These are phyloP conservation scores for Sparidentex hasta DNA, from an alignment of 2,797 vertebrate genomes.

Conservation along the genomic window DNA sequence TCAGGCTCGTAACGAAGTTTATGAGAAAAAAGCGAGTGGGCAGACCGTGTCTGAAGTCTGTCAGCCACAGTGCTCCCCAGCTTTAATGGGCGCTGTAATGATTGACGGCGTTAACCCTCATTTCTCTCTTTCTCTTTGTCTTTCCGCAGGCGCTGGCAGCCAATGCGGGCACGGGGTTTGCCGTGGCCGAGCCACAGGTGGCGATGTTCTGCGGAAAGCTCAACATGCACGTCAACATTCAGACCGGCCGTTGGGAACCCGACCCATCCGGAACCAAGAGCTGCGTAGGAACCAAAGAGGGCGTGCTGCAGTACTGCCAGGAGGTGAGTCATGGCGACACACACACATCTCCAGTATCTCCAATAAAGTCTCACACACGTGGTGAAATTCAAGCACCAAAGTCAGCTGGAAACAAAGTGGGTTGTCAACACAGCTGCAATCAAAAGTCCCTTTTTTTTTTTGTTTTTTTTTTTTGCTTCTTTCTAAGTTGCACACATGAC, in stretches of 20 bases:
- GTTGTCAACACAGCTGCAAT: background rate
- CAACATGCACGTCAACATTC: slow-evolving; percentile 98
- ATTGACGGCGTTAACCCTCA: slow-evolving; percentile 42
- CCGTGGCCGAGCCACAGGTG: slow-evolving; percentile 95
- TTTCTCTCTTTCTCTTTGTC: slow-evolving; percentile 1
- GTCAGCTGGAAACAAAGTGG: background rate
- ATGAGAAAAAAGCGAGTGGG: slow-evolving; percentile 20
- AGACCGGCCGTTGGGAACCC: slow-evolving; percentile 97
- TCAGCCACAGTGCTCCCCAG: slow-evolving; percentile 13
- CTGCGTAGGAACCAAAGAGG: slow-evolving; percentile 93
- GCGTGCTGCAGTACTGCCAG: slow-evolving; percentile 96
- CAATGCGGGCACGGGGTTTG: slow-evolving; percentile 93
- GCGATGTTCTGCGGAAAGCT: slow-evolving; percentile 98
- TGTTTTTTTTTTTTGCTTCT: no score
- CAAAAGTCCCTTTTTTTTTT: background rate
- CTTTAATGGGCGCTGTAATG: slow-evolving; percentile 37
- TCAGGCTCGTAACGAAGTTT: slow-evolving; percentile 35
- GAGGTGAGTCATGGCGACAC: slow-evolving; percentile 88
- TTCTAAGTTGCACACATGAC: no score
- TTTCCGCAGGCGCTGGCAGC: slow-evolving; percentile 91
- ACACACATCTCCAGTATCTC: background rate
- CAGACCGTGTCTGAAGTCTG: slow-evolving; percentile 35
- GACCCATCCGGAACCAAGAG: slow-evolving; percentile 92
- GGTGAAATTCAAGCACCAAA: background rate
- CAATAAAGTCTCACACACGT: background rate